Conservation (phyloP, 1,140 invertebrate species). For the Drosophila miranda region DNA sequence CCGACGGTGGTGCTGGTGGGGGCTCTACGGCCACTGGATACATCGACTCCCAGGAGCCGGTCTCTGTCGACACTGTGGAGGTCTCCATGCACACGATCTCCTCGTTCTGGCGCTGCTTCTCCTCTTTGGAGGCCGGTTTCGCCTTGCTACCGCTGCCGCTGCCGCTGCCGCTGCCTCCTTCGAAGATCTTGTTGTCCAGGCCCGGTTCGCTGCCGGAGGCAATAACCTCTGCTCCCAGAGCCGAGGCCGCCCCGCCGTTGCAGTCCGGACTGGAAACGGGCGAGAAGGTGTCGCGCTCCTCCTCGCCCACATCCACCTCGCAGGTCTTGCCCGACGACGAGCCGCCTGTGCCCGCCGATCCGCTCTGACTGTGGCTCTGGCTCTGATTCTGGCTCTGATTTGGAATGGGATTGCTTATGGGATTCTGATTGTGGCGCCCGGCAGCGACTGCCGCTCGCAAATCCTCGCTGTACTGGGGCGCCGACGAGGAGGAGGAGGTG, state of each 20-base stretch:
- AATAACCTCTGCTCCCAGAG: constrained; percentile 8
- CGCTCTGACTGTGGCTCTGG: constrained; percentile 20
- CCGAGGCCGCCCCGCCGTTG: constrained; percentile 37
- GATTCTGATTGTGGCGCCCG: neutral
- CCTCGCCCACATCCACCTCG: constrained; percentile 73
- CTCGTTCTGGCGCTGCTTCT: constrained; percentile 88
- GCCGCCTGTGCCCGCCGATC: constrained; percentile 57
- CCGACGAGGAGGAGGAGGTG: constrained; percentile 61
- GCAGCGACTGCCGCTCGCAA: constrained; percentile 46
- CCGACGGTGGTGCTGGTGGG: neutral
- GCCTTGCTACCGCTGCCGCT: constrained; percentile 17
- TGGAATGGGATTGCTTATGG: too few relatives aligned
- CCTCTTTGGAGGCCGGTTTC: constrained; percentile 85
- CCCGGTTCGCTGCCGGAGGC: constrained; percentile 23
- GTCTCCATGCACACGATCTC: constrained; percentile 86
- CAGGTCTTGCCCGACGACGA: constrained; percentile 58
- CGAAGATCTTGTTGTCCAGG: constrained; percentile 52
- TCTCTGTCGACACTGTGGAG: constrained; percentile 85
- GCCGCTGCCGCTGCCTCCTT: constrained; percentile 11
- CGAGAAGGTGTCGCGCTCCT: constrained; percentile 77
- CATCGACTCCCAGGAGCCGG: constrained; percentile 85
- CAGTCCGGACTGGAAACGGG: constrained; percentile 65
- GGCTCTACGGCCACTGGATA: constrained; percentile 65
- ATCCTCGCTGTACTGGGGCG: constrained; percentile 78
- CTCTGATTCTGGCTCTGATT: constrained; percentile 11